These are phyloP conservation scores for Clanis bilineata DNA, from an alignment of 2,888 invertebrate species.

Conservation along the genomic window DNA sequence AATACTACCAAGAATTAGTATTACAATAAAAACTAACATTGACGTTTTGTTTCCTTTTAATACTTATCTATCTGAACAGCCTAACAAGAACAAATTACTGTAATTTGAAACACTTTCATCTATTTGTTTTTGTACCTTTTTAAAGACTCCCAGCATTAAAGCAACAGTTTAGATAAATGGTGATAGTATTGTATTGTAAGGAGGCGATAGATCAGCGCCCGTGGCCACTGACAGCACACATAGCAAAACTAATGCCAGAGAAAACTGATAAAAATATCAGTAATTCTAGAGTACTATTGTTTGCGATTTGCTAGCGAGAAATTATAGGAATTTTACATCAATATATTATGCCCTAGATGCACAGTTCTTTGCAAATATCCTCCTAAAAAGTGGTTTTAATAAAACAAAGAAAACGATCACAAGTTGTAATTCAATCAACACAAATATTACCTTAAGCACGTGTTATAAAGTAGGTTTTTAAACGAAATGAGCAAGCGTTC, in stretches of 20 bases:
- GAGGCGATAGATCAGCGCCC: constrained; percentile 12
- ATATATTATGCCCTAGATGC: too few species aligned
- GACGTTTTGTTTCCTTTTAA: not conserved
- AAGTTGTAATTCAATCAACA: too few species aligned
- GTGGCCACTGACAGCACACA: constrained; percentile 3
- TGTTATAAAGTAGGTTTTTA: too few species aligned
- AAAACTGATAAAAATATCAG: not conserved
- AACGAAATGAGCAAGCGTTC: too few species aligned
- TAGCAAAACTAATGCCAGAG: not conserved
- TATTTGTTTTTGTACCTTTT: not conserved
- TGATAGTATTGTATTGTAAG: constrained; percentile 4
- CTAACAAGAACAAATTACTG: not conserved
- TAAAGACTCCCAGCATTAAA: not conserved
- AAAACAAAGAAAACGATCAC: too few species aligned
- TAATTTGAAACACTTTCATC: not conserved
- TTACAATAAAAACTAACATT: not conserved
- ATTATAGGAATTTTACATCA: too few species aligned
- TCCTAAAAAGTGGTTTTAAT: too few species aligned
- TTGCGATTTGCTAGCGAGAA: not conserved
- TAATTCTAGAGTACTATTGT: not conserved
- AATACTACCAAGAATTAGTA: too few species aligned
- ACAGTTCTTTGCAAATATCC: too few species aligned
- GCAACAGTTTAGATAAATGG: not conserved
- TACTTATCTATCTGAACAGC: not conserved
- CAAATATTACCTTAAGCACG: too few species aligned